phyloP scores from a whole-genome alignment of 2,113 vertebrate species.

The Penelope pileata region DNA sequence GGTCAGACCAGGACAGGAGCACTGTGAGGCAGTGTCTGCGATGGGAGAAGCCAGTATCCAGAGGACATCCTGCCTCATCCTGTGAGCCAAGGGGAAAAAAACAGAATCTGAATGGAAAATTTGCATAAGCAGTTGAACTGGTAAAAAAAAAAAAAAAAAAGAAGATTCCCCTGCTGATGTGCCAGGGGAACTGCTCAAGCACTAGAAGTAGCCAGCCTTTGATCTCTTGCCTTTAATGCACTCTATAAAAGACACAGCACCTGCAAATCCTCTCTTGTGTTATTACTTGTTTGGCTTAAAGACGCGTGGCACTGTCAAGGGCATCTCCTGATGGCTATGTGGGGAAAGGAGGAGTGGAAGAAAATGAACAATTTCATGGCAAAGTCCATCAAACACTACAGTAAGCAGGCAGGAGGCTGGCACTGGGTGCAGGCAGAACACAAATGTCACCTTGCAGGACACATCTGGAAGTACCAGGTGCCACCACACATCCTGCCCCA shows the following conservation, averaged over 20 bases:
- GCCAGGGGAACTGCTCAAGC: background rate
- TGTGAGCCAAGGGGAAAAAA: background rate
- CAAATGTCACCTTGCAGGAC: background rate
- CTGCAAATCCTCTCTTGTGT: background rate
- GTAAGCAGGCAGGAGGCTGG: background rate
- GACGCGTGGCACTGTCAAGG: background rate
- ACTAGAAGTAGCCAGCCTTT: constrained; percentile 22
- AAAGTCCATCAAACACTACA: background rate
- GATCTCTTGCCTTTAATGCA: constrained; percentile 26
- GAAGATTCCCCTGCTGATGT: background rate
- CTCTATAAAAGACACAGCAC: background rate
- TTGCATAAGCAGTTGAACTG: background rate
- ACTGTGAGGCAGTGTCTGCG: background rate
- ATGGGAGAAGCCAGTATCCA: background rate
- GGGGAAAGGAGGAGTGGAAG: constrained; percentile 1
- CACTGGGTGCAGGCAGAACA: fast-evolving
- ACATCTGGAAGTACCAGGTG: constrained; percentile 29
- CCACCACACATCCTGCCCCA: fast-evolving
- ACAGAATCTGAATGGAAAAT: constrained; percentile 45
- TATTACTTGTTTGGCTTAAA: constrained; percentile 41
- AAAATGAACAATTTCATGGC: constrained; percentile 3
- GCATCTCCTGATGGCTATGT: background rate
- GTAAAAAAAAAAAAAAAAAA: background rate
- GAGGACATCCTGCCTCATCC: background rate
- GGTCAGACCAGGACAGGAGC: background rate